Conservation (phyloP, 2,797 vertebrate genomes). For the Spheniscus humboldti region DNA sequence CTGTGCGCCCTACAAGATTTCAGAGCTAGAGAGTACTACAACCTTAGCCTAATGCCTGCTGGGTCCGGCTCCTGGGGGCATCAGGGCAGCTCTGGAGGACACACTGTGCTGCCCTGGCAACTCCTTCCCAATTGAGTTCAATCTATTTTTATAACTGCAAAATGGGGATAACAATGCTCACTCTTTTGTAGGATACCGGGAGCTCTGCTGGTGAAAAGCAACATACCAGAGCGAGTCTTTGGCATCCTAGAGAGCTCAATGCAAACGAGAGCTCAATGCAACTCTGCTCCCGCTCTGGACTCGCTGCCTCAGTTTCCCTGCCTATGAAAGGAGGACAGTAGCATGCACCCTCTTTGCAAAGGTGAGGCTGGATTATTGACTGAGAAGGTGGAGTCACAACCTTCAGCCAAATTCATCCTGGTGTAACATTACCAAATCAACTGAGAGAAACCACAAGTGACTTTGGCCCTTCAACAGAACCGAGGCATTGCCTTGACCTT, state of each 20-base stretch:
- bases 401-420: neutral
- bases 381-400: neutral
- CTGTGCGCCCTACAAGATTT: neutral
- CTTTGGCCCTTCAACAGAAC: neutral
- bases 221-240: neutral
- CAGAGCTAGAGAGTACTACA: neutral
- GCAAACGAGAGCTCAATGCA: neutral
- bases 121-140: neutral
- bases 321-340: neutral
- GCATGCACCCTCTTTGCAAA: neutral
- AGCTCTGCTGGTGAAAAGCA: neutral
- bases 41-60: neutral
- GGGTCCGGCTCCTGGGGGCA: neutral
- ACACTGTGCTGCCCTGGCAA: neutral
- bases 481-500: neutral
- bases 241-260: neutral
- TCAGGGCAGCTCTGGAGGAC: neutral
- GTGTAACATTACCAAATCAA: neutral
- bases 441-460: neutral
- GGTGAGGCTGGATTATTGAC: neutral
- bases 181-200: neutral
- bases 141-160: neutral
- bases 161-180: neutral
- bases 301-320: neutral
- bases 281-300: rapidly evolving